Conservation (phyloP, 2,113 vertebrate genomes). For the Aphyosemion australe region DNA sequence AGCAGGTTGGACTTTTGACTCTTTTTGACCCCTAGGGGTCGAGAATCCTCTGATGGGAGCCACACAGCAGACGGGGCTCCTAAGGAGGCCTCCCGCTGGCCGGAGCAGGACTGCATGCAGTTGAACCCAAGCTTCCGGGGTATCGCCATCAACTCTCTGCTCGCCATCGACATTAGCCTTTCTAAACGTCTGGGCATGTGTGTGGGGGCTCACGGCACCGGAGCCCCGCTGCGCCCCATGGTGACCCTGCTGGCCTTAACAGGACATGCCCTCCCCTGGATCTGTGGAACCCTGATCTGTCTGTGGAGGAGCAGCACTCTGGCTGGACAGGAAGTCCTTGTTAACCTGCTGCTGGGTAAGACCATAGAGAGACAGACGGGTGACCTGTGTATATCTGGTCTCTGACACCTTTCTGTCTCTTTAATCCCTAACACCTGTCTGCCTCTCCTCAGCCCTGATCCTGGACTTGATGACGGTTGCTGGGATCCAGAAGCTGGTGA, state of each 20-base stretch:
- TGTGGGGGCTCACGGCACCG: slow-evolving; percentile 79
- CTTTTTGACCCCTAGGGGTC: slow-evolving; percentile 30
- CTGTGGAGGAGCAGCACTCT: slow-evolving; percentile 90
- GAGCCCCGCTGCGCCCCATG: slow-evolving; percentile 88
- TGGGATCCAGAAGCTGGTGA: slow-evolving; percentile 88
- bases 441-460: slow-evolving; percentile 79
- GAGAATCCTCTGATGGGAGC: slow-evolving; percentile 43
- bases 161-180: slow-evolving; percentile 93
- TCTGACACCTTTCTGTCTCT: not conserved
- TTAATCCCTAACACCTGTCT: not conserved
- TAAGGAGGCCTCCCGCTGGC: slow-evolving; percentile 82
- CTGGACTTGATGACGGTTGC: slow-evolving; percentile 91
- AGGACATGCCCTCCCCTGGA: slow-evolving; percentile 90
- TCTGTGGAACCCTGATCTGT: slow-evolving; percentile 87
- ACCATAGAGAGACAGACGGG: slow-evolving; percentile 7
- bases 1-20: not conserved
- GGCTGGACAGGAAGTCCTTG: slow-evolving; percentile 92
- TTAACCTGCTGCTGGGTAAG: slow-evolving; percentile 94
- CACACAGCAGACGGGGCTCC: slow-evolving; percentile 67
- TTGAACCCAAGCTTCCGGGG: slow-evolving; percentile 91
- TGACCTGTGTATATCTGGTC: not conserved
- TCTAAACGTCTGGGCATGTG: slow-evolving; percentile 90
- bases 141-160: slow-evolving; percentile 90
- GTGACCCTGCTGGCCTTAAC: slow-evolving; percentile 89
- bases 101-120: slow-evolving; percentile 96